phyloP scores from a whole-genome alignment of 2,888 invertebrate species.

The Ochropleura leucogaster region DNA sequence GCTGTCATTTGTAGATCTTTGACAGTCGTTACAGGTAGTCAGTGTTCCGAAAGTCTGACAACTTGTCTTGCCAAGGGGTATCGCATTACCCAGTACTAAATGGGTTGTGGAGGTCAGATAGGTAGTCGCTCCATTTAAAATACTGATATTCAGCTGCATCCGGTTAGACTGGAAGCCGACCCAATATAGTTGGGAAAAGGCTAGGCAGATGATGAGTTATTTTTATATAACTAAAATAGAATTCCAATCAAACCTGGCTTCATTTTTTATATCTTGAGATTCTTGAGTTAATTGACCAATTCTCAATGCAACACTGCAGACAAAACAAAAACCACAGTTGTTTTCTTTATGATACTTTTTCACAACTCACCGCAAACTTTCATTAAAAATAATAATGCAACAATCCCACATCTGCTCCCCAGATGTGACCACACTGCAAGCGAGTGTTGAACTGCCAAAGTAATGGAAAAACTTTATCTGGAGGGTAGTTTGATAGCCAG shows the following conservation, averaged over 20 bases:
- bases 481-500: slow-evolving; percentile 26
- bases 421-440: slow-evolving; percentile 43
- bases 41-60: no score
- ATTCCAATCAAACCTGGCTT: background rate
- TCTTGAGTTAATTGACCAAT: background rate
- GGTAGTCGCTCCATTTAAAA: no score
- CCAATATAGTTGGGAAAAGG: no score
- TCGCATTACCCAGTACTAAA: no score
- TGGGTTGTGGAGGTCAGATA: no score
- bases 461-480: slow-evolving; percentile 42
- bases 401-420: background rate
- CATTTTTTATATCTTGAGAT: background rate
- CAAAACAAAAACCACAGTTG: background rate
- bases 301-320: background rate
- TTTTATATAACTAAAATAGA: no score
- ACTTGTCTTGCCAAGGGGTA: no score
- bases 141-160: no score
- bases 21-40: no score
- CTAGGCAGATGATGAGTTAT: no score
- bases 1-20: no score
- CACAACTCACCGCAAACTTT: background rate
- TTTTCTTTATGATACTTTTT: background rate
- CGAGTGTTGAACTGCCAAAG: slow-evolving; percentile 20
- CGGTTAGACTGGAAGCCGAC: no score
- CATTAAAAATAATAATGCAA: slow-evolving; percentile 14